A percentile compares a stretch with the other conserved stretches of the same genome.
Conservation (phyloP, 2,797 vertebrate species). For the Molothrus aeneus region DNA sequence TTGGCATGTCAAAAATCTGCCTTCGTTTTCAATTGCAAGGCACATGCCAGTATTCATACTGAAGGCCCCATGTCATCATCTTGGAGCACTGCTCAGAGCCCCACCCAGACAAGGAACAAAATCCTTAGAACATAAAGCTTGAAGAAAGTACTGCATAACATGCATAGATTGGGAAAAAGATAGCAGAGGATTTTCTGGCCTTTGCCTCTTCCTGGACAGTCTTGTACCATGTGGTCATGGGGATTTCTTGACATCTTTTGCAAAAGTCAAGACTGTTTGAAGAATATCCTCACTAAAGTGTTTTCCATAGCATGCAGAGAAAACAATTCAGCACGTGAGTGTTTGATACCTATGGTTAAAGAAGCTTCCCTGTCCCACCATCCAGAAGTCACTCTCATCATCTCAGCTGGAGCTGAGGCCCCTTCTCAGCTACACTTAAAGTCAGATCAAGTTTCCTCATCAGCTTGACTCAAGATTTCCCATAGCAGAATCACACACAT, state of each 20-base stretch:
- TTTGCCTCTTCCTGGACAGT: background rate
- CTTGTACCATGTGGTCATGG: background rate
- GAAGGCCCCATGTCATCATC: background rate
- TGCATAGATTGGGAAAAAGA: background rate
- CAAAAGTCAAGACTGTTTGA: background rate
- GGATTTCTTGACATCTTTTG: background rate
- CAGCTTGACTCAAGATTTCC: background rate
- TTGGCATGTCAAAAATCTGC: background rate
- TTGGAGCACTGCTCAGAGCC: background rate
- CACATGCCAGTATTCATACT: background rate
- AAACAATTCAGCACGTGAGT: background rate
- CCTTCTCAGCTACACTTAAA: background rate
- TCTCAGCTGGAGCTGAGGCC: background rate
- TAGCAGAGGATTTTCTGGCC: background rate
- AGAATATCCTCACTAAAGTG: background rate
- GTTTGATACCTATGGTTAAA: background rate
- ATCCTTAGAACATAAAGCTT: background rate
- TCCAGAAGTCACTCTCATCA: background rate
- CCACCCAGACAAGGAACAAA: background rate
- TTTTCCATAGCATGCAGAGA: background rate
- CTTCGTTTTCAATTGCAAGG: background rate
- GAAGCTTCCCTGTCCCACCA: background rate
- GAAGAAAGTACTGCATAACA: background rate
- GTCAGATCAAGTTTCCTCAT: background rate
- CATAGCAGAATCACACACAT: background rate